Evolutionary conservation across 1,140 invertebrate genomes (phyloP).

Genomic region (Melitaea cinxia): DNA sequence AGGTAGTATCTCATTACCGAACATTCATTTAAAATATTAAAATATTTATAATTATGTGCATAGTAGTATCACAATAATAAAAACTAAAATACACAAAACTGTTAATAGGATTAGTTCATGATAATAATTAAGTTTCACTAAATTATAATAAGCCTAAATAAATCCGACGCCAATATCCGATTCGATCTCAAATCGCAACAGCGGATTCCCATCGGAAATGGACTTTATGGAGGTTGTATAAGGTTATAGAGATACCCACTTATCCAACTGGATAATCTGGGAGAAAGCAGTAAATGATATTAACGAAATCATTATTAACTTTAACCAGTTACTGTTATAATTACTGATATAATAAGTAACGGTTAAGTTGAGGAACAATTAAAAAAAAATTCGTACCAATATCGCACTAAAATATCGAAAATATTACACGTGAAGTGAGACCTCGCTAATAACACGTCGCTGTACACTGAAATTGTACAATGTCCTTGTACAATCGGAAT

Average conservation of each 20-base stretch:
- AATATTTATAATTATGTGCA: neutral
- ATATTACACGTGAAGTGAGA: neutral
- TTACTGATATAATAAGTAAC: too few relatives aligned
- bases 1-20: neutral
- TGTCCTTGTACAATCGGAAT: neutral
- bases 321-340: too few relatives aligned
- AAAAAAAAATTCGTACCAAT: too few relatives aligned
- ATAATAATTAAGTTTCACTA: neutral
- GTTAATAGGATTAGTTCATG: neutral
- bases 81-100: neutral
- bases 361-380: too few relatives aligned
- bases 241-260: conserved; percentile 1
- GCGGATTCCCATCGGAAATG: conserved; percentile 14
- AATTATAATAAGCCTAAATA: conserved; percentile 6
- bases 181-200: conserved; percentile 2
- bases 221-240: neutral
- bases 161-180: conserved; percentile 16
- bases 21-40: neutral
- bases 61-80: neutral
- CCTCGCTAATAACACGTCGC: neutral
- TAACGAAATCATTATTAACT: neutral
- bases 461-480: neutral
- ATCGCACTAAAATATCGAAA: neutral
- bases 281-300: neutral
- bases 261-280: conserved; percentile 2